Conservation (phyloP, 2,113 vertebrate genomes). For the Nyctibius bracteatus region DNA sequence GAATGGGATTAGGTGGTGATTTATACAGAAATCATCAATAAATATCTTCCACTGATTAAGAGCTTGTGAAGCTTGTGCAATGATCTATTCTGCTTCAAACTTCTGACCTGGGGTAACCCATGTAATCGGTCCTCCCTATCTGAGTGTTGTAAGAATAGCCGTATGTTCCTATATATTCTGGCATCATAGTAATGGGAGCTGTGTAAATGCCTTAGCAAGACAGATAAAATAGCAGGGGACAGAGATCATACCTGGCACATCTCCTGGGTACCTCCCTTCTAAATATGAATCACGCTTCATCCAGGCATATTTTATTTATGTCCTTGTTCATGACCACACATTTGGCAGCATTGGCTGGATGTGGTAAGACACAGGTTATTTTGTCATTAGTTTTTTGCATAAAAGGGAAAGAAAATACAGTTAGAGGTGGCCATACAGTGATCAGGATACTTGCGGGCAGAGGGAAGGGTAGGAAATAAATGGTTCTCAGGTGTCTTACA, state of each 20-base stretch:
- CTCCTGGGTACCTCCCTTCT: not conserved
- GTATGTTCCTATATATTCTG: not conserved
- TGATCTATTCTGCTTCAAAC: not conserved
- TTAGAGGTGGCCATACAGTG: not conserved
- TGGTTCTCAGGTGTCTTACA: not conserved
- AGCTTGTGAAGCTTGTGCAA: not conserved
- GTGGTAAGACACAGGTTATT: not conserved
- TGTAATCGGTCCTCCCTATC: not conserved
- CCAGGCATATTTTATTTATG: not conserved
- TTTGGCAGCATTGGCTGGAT: not conserved
- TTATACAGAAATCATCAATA: not conserved
- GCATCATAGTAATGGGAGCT: not conserved
- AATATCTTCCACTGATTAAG: not conserved
- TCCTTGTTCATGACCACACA: not conserved
- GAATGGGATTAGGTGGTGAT: not conserved
- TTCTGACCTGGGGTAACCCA: not conserved
- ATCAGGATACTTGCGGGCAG: not conserved
- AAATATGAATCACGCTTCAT: not conserved
- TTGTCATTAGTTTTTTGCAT: not conserved
- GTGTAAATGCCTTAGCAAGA: not conserved
- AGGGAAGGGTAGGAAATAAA: not conserved
- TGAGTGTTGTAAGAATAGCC: constrained; percentile 10
- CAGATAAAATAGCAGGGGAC: constrained; percentile 18
- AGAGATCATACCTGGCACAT: constrained; percentile 2
- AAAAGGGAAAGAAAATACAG: not conserved